Base-by-base conservation (phyloP, 2,797 vertebrate species). In the Aselliscus stoliczkanus region DNA sequence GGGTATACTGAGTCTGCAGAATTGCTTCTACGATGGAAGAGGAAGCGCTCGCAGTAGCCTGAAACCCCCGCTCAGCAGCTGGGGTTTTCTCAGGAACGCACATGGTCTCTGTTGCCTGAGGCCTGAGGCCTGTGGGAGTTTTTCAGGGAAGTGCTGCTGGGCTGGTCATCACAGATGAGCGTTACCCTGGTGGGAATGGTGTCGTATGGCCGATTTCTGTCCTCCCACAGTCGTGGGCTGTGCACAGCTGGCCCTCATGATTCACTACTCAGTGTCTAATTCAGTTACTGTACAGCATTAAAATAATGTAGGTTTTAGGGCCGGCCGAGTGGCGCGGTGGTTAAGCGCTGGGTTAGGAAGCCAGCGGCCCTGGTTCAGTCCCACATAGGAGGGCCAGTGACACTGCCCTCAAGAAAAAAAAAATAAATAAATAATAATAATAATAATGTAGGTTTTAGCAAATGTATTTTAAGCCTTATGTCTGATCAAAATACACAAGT, bases 211-310 rank as follows among this genome's bases (percentile, higher is more conserved):
- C 64, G 14, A 25, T 77, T 90, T 88, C 65, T 29, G 12, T 6
- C 2, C 23, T 21, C 8, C 13, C 1, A 6, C 14, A 9, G 6
- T 31, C 13, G 39, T 6, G 3, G 10, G 18, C 20, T 58, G 2
- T 34, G 27, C 29, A 69, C 23, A 8, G 15, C 39, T 56, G 15
- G 18, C 7, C 54, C 17, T 93, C 58, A 52, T 5, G 3, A 23
- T 12, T 56, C 25, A 17, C 34, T 60, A 13, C 1, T n/a, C 27
- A 54, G 25, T 29, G 4, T 58, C 58, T 62, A 37, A 37, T 42
- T 6, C 20, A 7, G 3, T 37, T 31, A 52, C 27, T 75, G 27
- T 27, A 91, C 2, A 90, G 52, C 3, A 34, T 27, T 58, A 11
- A 82, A 79, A 50, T 50, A 42, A 83, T 20, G 25, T 60, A 31